Conservation (phyloP, 2,797 vertebrate species). For the Rachycentron canadum region DNA sequence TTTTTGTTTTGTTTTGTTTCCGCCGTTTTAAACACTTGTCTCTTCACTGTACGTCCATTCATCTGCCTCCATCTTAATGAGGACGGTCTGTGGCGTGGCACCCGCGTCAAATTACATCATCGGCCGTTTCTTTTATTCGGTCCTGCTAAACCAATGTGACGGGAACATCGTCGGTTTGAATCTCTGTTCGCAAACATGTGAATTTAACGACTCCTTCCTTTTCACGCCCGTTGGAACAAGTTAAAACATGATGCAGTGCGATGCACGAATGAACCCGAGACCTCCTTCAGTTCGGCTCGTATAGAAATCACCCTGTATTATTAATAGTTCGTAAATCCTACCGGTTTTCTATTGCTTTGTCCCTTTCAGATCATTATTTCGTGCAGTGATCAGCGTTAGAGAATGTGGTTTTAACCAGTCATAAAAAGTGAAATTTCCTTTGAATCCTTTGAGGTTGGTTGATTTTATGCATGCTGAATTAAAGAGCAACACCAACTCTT, state of each 20-base stretch:
- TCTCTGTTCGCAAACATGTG: rapidly evolving
- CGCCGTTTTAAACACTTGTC: not conserved
- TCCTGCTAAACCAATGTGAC: not conserved
- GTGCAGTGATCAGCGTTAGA: not conserved
- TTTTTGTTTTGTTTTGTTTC: too few relatives aligned
- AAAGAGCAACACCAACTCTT: not conserved
- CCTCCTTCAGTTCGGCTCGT: not conserved
- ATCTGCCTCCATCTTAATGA: conserved; percentile 50
- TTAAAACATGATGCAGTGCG: rapidly evolving
- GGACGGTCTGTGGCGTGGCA: conserved; percentile 19
- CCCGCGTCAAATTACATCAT: conserved; percentile 16
- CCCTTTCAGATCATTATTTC: not conserved
- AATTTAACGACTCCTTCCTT: rapidly evolving
- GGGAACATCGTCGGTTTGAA: not conserved
- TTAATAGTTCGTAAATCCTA: not conserved
- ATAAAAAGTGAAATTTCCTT: too few relatives aligned
- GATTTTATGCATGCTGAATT: not conserved
- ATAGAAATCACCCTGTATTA: not conserved
- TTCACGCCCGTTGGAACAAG: not conserved
- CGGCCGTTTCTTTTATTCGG: not conserved
- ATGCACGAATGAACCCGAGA: rapidly evolving
- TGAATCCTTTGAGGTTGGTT: not conserved
- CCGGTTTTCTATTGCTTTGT: not conserved
- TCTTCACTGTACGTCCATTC: not conserved
- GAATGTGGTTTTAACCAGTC: not conserved